phyloP scores from a whole-genome alignment of 2,113 vertebrate species.

The Elephantulus edwardii region DNA sequence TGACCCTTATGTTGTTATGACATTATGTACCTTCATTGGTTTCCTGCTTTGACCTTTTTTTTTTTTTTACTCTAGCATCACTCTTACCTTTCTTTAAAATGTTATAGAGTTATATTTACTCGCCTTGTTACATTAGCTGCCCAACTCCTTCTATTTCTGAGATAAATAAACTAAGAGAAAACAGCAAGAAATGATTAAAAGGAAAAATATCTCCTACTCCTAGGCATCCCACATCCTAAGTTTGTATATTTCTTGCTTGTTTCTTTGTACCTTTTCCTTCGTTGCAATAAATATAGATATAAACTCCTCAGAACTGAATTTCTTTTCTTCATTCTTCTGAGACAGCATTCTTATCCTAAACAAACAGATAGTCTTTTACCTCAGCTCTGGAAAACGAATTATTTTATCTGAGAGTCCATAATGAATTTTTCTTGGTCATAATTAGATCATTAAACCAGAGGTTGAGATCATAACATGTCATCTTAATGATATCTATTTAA shows the following conservation, averaged over 20 bases:
- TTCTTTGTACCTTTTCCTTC: background rate
- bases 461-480: conserved; percentile 81
- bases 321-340: conserved; percentile 32
- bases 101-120: background rate
- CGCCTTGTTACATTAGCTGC: background rate
- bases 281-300: conserved; percentile 24
- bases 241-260: no score
- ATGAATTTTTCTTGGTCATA: conserved; percentile 81
- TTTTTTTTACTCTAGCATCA: no score
- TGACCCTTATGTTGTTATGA: background rate
- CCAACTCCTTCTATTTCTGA: background rate
- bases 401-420: conserved; percentile 75
- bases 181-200: background rate
- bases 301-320: conserved; percentile 19
- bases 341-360: conserved; percentile 20
- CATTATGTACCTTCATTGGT: no score
- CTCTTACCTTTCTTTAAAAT: background rate
- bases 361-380: conserved; percentile 20
- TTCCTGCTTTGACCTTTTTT: no score
- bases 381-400: conserved; percentile 74
- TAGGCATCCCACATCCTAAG: background rate
- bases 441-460: conserved; percentile 82
- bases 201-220: fast-evolving
- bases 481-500: conserved; percentile 81
- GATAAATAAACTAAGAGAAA: background rate